Base-by-base conservation (phyloP, 23 tunicate species). In the Aplidium turbinatum region DNA sequence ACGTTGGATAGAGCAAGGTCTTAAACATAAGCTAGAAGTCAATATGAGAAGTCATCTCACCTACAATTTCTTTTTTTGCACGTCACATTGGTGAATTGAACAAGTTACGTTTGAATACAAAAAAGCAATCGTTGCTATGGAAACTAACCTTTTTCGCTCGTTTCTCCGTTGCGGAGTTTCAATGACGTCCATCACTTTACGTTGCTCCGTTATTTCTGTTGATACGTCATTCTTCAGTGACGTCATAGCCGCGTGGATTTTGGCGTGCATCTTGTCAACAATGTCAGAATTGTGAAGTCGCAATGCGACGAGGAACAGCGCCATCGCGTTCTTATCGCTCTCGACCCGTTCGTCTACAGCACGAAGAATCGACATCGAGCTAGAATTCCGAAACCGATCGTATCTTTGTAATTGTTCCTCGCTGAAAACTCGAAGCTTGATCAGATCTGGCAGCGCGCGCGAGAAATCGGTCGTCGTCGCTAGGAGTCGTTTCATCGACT, bases 321-420 rank as follows among this genome's bases (percentile, higher is more conserved):
- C 35, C 35, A 75, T 1, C 2, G 38, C 53, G 47, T 31, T 27
- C 35, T 27, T 25, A 28, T 57, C 54, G 7, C 0, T 47, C 54
- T 57, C 68, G 6, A 75, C 28, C 11, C 80, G 57, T 50, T 57
- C 80, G 26, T 54, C 55, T 6, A 75, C 68, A 1, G 80, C 80
- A 9, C 32, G 53, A 5, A 75, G 19, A 16, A 75, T 57, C n/a
- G n/a, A n/a, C n/a, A 42, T 42, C 11, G 50, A 42, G 16, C 50
- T 42, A 16, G 50, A 42, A 16, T 42, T 42, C 16, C 16, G 50
- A 42, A 42, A 42, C 11, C 16, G 11, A 16, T 42, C 16, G 50
- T 42, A 9, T 11, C 11, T 9, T 42, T 42, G 11, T 16, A 42
- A 42, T 16, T 42, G 50, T 16, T 42, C 50, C 16, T 42, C 50